Percentiles rank a stretch among this genome's conserved stretches.
Conservation (phyloP, 1,140 invertebrate genomes). For the Drosophila albomicans region DNA sequence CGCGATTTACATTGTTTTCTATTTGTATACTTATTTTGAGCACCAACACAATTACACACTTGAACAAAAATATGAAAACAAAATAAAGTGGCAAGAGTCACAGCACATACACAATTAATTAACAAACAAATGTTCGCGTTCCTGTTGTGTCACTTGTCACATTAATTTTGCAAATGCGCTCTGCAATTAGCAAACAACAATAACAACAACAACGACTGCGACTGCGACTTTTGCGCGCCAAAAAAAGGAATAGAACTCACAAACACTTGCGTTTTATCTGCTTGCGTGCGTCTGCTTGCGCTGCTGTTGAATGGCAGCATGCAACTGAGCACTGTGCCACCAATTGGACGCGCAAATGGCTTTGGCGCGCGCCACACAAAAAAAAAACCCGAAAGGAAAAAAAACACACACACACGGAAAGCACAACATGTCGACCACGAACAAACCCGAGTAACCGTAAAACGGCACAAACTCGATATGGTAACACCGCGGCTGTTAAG, state of each 20-base stretch:
- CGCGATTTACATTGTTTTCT: conserved; percentile 58
- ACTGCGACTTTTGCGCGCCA: conserved; percentile 62
- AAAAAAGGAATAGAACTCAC: conserved; percentile 32
- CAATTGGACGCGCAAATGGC: conserved; percentile 36
- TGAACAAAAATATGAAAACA: conserved; percentile 39
- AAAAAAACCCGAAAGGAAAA: neutral
- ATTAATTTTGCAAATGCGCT: conserved; percentile 64
- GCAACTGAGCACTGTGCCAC: conserved; percentile 45
- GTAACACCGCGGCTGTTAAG: conserved; percentile 35
- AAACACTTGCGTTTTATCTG: neutral
- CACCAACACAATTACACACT: conserved; percentile 9
- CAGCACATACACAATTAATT: conserved; percentile 42
- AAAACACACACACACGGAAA: neutral
- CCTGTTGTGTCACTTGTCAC: conserved; percentile 37
- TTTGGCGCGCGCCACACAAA: conserved; percentile 36
- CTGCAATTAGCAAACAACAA: conserved; percentile 51
- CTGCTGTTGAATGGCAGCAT: conserved; percentile 57
- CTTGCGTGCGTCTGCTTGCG: conserved; percentile 23
- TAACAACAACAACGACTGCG: conserved; percentile 1
- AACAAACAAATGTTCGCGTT: neutral
- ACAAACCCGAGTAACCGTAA: neutral
- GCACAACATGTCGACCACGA: neutral
- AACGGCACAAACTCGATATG: conserved; percentile 5
- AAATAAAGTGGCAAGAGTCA: conserved; percentile 21
- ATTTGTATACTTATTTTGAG: neutral